Evolutionary conservation across 2,797 vertebrate genomes (phyloP).

Genomic region (Lacerta bilineata): DNA sequence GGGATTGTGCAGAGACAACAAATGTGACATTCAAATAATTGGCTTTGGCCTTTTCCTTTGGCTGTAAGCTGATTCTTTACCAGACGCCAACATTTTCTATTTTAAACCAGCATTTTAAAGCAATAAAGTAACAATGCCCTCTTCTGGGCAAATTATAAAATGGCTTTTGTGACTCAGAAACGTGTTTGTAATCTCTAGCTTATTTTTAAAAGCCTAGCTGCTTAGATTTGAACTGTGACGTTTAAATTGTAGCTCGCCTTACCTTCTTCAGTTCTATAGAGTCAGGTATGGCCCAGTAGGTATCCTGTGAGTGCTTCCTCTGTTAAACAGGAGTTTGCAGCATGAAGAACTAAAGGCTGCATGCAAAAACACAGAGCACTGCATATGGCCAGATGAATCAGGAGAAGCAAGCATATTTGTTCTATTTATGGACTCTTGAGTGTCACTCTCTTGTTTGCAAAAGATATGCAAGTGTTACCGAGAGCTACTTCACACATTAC

Average conservation of each 20-base stretch:
- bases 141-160: conserved; percentile 24
- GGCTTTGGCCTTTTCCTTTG: neutral
- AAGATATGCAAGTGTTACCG: neutral
- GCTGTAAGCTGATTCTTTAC: rapidly evolving
- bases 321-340: neutral
- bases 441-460: neutral
- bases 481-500: neutral
- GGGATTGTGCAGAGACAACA: neutral
- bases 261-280: neutral
- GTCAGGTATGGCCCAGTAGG: no score
- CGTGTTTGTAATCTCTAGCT: neutral
- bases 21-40: neutral
- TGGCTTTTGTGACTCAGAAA: neutral
- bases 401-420: neutral
- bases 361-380: neutral
- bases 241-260: neutral
- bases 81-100: rapidly evolving
- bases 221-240: no score
- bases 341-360: neutral
- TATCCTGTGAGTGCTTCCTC: neutral
- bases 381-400: neutral
- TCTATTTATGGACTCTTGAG: neutral
- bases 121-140: conserved; percentile 42
- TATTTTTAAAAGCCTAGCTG: neutral
- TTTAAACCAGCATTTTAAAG: neutral